A percentile compares a stretch with the other conserved stretches of the same genome.
Conservation (phyloP, 1,140 invertebrate genomes). For the Polyergus mexicanus region DNA sequence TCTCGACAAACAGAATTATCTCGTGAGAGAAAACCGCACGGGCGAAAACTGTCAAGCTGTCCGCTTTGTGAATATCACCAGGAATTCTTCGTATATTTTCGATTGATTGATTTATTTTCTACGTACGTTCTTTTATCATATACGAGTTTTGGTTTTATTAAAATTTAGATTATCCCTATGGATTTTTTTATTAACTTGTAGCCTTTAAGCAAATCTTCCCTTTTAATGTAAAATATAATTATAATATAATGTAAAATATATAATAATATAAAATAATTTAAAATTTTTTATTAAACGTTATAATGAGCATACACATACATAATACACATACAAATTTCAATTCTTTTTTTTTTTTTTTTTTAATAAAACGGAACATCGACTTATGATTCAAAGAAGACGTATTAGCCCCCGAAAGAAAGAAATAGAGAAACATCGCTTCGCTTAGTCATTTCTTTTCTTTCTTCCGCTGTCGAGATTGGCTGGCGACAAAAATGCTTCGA, state of each 20-base stretch:
- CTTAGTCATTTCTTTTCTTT: neutral
- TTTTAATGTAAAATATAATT: neutral
- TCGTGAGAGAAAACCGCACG: neutral
- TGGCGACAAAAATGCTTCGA: conserved; percentile 48
- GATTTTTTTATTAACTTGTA: neutral
- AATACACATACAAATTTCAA: neutral
- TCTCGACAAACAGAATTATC: conserved; percentile 40
- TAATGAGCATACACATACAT: neutral
- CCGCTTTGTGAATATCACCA: neutral
- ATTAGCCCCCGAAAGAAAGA: neutral
- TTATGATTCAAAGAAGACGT: neutral
- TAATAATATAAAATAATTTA: no score
- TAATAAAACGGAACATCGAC: neutral
- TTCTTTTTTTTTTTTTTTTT: neutral
- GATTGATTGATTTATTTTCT: neutral
- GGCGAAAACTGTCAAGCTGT: conserved; percentile 14
- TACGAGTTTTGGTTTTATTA: neutral
- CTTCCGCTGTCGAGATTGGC: conserved; percentile 22
- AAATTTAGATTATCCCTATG: neutral
- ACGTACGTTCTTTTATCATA: neutral
- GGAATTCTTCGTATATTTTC: neutral
- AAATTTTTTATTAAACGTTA: conserved; percentile 28
- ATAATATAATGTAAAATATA: no score
- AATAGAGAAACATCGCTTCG: neutral
- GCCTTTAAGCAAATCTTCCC: neutral